Evolutionary conservation across 2,797 vertebrate species (phyloP), one percentile per base, ranked within the genome.

Genomic region (Steatocranus sp.): DNA sequence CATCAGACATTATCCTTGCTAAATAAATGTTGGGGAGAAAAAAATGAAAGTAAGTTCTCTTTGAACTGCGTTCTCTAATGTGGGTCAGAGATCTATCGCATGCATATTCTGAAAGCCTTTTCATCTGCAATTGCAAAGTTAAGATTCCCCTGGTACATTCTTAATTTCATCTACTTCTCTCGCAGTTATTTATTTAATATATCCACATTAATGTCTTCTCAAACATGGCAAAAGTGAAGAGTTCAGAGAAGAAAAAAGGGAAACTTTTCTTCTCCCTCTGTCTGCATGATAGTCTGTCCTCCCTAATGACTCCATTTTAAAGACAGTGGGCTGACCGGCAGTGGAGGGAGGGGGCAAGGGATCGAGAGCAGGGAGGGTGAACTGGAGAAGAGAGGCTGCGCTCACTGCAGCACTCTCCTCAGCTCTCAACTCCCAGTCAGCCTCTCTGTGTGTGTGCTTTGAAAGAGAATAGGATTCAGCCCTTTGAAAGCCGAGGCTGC

Each of bases 231-330:
- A 89, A 93, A 91, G 92, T 92, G 87, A 91, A 87, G 85, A 90
- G 87, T 94, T 94, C 85, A 82, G 87, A 83, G 50, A 73, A 79
- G 81, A 81, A 81, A 84, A 93, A 85, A 76, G 56, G 78, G 75
- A 89, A 92, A 91, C 85, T 93, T 92, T 91, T 86, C 79, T 79
- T 87, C 80, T 80, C 79, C 79, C 4, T 83, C 87, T 70, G 75
- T 89, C 86, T 90, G 90, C 88, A 23, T 80, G 90, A 91, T 89
- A 79, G 88, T 85, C 88, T 86, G 87, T 94, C 89, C 83, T 93
- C 89, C 86, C 91, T 95, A 94, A 96, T 95, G 95, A 95, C 94
- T 94, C 91, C 92, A 94, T 95, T 96, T 95, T 92, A 94, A 96
- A 94, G 91, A 89, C 88, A 83, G 89, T 86, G 90, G 92, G 92